These are phyloP conservation scores for Muscicapa striata DNA, from an alignment of 2,797 vertebrate genomes.

Conservation along the genomic window DNA sequence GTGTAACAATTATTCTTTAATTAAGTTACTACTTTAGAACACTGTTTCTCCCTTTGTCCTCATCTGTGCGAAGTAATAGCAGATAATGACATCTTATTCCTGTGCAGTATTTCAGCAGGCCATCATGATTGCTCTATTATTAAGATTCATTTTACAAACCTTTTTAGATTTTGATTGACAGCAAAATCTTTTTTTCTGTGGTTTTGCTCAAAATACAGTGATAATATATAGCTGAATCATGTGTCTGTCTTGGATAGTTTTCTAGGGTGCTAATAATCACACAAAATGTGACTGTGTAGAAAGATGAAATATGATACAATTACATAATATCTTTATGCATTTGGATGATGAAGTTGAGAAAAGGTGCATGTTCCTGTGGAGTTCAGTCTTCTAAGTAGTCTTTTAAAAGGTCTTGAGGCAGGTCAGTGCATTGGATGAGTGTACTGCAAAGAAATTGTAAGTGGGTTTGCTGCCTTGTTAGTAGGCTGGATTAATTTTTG, in stretches of 20 bases:
- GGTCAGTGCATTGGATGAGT: background rate
- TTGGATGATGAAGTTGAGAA: background rate
- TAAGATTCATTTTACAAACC: background rate
- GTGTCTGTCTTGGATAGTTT: background rate
- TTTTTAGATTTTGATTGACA: constrained; percentile 3
- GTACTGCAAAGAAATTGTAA: background rate
- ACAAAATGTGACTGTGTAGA: background rate
- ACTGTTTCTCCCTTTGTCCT: background rate
- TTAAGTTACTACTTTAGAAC: background rate
- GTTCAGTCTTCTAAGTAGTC: background rate
- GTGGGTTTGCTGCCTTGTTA: background rate
- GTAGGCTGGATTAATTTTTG: background rate
- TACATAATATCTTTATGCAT: background rate
- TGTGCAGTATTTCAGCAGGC: background rate
- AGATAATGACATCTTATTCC: background rate
- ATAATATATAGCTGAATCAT: background rate
- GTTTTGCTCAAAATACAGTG: background rate
- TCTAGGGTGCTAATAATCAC: background rate
- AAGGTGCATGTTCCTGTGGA: background rate
- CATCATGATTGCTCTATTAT: background rate
- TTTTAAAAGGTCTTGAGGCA: background rate
- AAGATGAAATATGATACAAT: background rate
- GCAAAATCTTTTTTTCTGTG: background rate
- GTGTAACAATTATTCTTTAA: background rate
- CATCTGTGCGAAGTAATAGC: background rate